These are phyloP conservation scores for Eudemis profundana DNA, from an alignment of 2,888 invertebrate species.

Conservation along the genomic window DNA sequence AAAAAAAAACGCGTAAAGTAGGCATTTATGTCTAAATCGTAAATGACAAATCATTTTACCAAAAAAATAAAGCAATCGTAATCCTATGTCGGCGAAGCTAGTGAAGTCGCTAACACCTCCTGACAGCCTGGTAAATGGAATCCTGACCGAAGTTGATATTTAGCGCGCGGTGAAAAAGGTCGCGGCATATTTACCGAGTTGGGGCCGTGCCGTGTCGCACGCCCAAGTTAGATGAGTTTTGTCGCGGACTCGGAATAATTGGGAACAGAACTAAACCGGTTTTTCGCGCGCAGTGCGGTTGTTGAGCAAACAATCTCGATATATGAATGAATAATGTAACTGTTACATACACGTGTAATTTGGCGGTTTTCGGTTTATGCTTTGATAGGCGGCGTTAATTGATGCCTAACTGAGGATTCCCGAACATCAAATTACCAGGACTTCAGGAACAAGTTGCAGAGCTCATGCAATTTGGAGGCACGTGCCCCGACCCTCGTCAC, in stretches of 20 bases:
- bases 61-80: constrained; percentile 1
- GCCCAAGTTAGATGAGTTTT: constrained; percentile 44
- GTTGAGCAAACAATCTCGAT: constrained; percentile 8
- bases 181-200: constrained; percentile 39
- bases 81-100: constrained; percentile 12
- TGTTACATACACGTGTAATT: background rate
- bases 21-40: background rate
- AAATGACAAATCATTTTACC: constrained; percentile 22
- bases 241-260: constrained; percentile 42
- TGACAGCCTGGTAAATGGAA: constrained; percentile 37
- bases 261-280: constrained; percentile 33
- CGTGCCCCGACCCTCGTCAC: constrained; percentile 39
- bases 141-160: constrained; percentile 38
- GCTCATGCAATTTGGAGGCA: constrained; percentile 37
- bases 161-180: constrained; percentile 29
- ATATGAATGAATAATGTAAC: constrained; percentile 13
- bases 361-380: constrained; percentile 1
- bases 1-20: background rate
- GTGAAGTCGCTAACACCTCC: constrained; percentile 34
- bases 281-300: constrained; percentile 19
- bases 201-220: constrained; percentile 27
- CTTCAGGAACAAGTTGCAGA: constrained; percentile 28
- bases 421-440: constrained; percentile 17
- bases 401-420: constrained; percentile 15
- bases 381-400: constrained; percentile 19